A percentile compares a stretch with the other conserved stretches of the same genome.
Evolutionary conservation across 2,797 vertebrate species (phyloP).

Genomic region (Rhyacichthys aspro): DNA sequence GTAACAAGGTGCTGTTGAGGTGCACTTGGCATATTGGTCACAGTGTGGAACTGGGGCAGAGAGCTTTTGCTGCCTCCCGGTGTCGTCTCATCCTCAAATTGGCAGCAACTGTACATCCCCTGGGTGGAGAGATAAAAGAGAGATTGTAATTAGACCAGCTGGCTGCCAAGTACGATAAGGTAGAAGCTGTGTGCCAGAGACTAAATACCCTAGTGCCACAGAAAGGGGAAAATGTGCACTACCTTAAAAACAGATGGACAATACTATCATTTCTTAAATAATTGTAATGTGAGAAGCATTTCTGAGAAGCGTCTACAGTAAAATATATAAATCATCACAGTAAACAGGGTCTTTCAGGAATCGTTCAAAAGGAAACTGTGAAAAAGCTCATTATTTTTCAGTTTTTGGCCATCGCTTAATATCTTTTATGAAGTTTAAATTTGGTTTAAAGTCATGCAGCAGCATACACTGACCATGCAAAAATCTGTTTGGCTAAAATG

Average conservation of each 20-base stretch:
- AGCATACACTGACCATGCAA: too few relatives aligned
- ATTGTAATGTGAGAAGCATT: too few relatives aligned
- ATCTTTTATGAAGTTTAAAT: too few relatives aligned
- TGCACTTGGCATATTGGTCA: constrained; percentile 73
- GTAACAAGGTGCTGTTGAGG: constrained; percentile 77
- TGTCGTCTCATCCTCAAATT: constrained; percentile 85
- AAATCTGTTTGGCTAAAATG: too few relatives aligned
- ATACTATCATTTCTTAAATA: too few relatives aligned
- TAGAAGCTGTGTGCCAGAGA: constrained; percentile 13
- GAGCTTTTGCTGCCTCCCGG: constrained; percentile 71
- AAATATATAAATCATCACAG: neutral
- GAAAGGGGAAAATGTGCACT: neutral
- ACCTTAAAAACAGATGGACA: too few relatives aligned
- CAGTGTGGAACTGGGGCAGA: constrained; percentile 79
- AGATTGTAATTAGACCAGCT: constrained; percentile 48
- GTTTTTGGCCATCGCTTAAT: too few relatives aligned
- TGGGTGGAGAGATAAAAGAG: constrained; percentile 60
- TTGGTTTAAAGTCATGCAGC: too few relatives aligned
- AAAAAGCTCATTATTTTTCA: too few relatives aligned
- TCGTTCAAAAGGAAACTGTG: too few relatives aligned
- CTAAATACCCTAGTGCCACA: neutral
- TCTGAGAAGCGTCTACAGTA: too few relatives aligned
- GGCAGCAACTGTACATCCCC: constrained; percentile 97
- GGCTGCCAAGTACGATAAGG: constrained; percentile 25
- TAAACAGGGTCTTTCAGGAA: constrained; percentile 1